A percentile compares a stretch with the other conserved stretches of the same genome.
Evolutionary conservation across 2,888 invertebrate species (phyloP).

Genomic region (Meteorus colon): DNA sequence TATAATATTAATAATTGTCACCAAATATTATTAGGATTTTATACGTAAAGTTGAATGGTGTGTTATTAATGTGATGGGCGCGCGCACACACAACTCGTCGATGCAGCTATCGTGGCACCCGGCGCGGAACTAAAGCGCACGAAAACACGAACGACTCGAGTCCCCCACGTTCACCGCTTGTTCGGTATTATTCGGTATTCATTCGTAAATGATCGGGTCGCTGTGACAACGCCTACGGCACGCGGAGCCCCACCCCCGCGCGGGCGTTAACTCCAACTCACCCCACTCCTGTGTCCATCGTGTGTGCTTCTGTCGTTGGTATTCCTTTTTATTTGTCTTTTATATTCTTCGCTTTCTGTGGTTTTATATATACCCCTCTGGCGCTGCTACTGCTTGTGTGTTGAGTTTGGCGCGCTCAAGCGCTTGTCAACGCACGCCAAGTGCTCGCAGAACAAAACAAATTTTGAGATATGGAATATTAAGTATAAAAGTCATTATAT

Average conservation of each 20-base stretch:
- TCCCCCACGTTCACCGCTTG: slow-evolving; percentile 63
- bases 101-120: slow-evolving; percentile 72
- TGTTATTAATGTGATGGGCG: slow-evolving; percentile 38
- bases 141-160: slow-evolving; percentile 65
- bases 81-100: slow-evolving; percentile 64
- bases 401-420: too few species aligned
- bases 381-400: slow-evolving; percentile 2
- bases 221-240: slow-evolving; percentile 60
- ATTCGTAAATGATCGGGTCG: slow-evolving; percentile 54
- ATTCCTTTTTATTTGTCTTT: slow-evolving; percentile 24
- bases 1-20: slow-evolving; percentile 12
- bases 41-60: not conserved
- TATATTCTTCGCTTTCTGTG: slow-evolving; percentile 1
- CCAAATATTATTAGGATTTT: slow-evolving; percentile 9
- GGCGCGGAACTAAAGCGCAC: slow-evolving; percentile 72
- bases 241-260: slow-evolving; percentile 62
- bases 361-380: slow-evolving; percentile 6
- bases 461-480: too few species aligned
- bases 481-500: too few species aligned
- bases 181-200: slow-evolving; percentile 29
- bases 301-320: not conserved
- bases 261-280: slow-evolving; percentile 66
- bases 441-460: too few species aligned
- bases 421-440: too few species aligned
- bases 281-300: slow-evolving; percentile 42